A percentile compares a stretch with the other conserved stretches of the same genome.
Conservation (phyloP, 2,113 vertebrate genomes). For the Nannobrachium achirus region DNA sequence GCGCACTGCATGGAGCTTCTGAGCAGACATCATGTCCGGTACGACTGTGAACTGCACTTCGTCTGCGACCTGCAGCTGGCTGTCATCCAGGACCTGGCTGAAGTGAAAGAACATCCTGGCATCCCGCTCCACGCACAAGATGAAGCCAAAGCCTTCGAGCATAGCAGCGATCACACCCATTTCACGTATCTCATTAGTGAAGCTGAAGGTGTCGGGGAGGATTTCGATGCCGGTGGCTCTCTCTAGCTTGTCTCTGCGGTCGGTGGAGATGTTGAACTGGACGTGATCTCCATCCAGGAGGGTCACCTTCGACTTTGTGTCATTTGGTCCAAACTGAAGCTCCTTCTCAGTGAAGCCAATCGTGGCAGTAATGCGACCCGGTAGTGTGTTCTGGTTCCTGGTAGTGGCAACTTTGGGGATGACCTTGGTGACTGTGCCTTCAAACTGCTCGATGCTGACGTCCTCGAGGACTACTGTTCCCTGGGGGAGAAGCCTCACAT, state of each 20-base stretch:
- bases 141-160: constrained; percentile 98
- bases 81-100: constrained; percentile 98
- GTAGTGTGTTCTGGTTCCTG: constrained; percentile 96
- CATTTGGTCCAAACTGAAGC: constrained; percentile 97
- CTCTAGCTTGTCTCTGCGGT: constrained; percentile 96
- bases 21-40: constrained; percentile 98
- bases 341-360: constrained; percentile 94
- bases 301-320: constrained; percentile 98
- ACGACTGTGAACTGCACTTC: constrained; percentile 99
- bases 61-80: constrained; percentile 97
- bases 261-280: constrained; percentile 97
- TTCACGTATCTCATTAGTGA: constrained; percentile 95
- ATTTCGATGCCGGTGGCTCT: constrained; percentile 97
- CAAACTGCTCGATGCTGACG: constrained; percentile 98
- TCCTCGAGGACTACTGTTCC: constrained; percentile 99
- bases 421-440: constrained; percentile 95
- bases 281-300: constrained; percentile 96
- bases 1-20: constrained; percentile 97
- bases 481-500: constrained; percentile 95
- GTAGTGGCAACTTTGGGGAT: constrained; percentile 98
- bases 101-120: constrained; percentile 99
- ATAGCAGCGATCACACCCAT: constrained; percentile 99
- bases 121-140: constrained; percentile 97
- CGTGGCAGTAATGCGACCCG: constrained; percentile 93
- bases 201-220: constrained; percentile 92